Evolutionary conservation across 2,888 invertebrate species (phyloP).

Genomic region (Drosophila colorata): DNA sequence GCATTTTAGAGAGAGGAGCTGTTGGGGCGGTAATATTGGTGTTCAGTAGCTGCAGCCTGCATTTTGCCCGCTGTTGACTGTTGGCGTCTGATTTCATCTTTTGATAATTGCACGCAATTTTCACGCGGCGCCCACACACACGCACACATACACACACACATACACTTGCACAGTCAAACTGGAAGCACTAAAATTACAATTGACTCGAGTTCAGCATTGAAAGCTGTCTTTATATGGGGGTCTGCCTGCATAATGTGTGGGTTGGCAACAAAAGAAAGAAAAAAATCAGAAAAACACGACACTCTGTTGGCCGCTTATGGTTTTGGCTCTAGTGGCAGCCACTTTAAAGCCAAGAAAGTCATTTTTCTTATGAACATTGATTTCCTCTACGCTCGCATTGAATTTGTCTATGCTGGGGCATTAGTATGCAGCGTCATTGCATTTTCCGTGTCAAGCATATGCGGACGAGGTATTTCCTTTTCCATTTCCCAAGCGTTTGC

Average conservation of each 20-base stretch:
- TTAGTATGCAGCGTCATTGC: conserved; percentile 68
- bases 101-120: conserved; percentile 77
- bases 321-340: conserved; percentile 27
- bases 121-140: conserved; percentile 68
- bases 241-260: conserved; percentile 25
- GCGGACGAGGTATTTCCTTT: conserved; percentile 60
- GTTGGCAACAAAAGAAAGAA: conserved; percentile 11
- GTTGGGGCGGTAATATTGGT: not conserved
- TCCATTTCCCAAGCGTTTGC: conserved; percentile 60
- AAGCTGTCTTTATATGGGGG: conserved; percentile 52
- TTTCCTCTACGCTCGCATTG: conserved; percentile 42
- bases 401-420: conserved; percentile 18
- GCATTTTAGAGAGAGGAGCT: conserved; percentile 5
- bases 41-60: conserved; percentile 42
- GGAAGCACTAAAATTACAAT: conserved; percentile 44
- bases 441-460: conserved; percentile 76
- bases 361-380: conserved; percentile 58
- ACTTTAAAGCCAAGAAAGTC: conserved; percentile 55
- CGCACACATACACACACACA: not conserved
- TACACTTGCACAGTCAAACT: conserved; percentile 6
- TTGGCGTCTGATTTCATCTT: conserved; percentile 72
- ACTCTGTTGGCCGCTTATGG: conserved; percentile 31
- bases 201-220: conserved; percentile 44
- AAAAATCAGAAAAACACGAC: not conserved
- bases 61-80: conserved; percentile 30